Conservation (phyloP, 2,888 invertebrate species). For the Apocheima hispidaria region DNA sequence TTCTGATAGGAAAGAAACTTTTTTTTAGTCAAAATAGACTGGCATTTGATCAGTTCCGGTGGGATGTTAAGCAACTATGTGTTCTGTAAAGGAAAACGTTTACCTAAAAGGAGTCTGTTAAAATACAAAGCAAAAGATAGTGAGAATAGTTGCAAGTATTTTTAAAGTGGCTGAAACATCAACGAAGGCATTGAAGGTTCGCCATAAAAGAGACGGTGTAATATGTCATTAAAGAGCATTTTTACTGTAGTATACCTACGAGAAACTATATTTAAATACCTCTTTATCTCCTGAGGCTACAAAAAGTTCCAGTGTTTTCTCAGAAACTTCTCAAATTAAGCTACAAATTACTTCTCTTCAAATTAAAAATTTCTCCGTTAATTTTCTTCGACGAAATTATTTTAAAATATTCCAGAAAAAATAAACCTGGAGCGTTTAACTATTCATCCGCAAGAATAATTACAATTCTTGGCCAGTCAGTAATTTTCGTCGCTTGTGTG, state of each 20-base stretch:
- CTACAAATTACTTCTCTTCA: slow-evolving; percentile 13
- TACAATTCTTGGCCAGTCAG: slow-evolving; percentile 25
- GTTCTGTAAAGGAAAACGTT: too few species aligned
- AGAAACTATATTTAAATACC: neutral
- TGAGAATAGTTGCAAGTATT: too few species aligned
- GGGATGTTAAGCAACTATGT: too few species aligned
- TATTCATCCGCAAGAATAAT: slow-evolving; percentile 35
- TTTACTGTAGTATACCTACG: too few species aligned
- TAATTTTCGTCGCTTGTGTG: slow-evolving; percentile 34
- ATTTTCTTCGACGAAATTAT: slow-evolving; percentile 35
- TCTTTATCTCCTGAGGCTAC: neutral
- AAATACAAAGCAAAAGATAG: too few species aligned
- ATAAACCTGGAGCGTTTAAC: slow-evolving; percentile 33
- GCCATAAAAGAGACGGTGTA: neutral
- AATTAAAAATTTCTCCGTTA: slow-evolving; percentile 19
- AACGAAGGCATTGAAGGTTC: neutral
- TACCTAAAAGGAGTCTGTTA: too few species aligned
- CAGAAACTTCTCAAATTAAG: slow-evolving; percentile 13
- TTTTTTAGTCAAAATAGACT: too few species aligned
- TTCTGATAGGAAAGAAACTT: too few species aligned
- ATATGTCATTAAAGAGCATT: neutral
- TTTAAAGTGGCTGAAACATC: too few species aligned
- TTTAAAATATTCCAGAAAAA: slow-evolving; percentile 32
- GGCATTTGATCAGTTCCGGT: too few species aligned
- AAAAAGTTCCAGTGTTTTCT: neutral